Evolutionary conservation across 2,888 invertebrate genomes (phyloP).

Genomic region (Prosapia bicincta): DNA sequence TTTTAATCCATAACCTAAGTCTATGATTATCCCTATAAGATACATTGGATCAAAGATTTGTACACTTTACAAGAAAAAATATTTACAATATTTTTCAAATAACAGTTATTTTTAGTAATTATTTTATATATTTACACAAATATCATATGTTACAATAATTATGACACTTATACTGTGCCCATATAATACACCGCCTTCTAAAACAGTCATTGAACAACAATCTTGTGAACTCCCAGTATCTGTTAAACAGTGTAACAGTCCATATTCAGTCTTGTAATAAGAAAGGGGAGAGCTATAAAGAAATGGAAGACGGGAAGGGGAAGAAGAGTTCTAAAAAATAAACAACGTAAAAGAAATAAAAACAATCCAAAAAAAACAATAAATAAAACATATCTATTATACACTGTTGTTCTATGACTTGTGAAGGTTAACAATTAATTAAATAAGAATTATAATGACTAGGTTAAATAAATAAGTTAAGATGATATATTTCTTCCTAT

Average conservation of each 20-base stretch:
- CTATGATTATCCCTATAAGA: constrained; percentile 17
- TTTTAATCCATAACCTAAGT: constrained; percentile 21
- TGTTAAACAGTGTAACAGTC: neutral
- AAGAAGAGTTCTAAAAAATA: neutral
- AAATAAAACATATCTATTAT: no score
- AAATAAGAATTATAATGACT: neutral
- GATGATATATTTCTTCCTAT: neutral
- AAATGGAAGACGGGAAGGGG: neutral
- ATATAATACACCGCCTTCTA: neutral
- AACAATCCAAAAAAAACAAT: neutral
- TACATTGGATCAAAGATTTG: neutral
- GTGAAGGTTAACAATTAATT: neutral
- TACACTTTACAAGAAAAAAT: neutral
- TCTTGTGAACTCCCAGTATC: neutral
- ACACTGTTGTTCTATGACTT: neutral
- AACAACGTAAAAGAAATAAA: neutral
- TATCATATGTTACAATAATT: neutral
- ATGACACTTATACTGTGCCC: neutral
- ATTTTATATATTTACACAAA: neutral
- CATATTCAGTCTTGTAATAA: neutral
- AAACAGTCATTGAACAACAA: neutral
- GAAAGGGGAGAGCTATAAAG: neutral
- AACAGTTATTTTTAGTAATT: neutral
- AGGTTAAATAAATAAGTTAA: neutral
- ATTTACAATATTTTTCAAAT: neutral